These are phyloP conservation scores for Epinephelus coioides DNA, from an alignment of 2,797 vertebrate genomes.

Conservation along the genomic window DNA sequence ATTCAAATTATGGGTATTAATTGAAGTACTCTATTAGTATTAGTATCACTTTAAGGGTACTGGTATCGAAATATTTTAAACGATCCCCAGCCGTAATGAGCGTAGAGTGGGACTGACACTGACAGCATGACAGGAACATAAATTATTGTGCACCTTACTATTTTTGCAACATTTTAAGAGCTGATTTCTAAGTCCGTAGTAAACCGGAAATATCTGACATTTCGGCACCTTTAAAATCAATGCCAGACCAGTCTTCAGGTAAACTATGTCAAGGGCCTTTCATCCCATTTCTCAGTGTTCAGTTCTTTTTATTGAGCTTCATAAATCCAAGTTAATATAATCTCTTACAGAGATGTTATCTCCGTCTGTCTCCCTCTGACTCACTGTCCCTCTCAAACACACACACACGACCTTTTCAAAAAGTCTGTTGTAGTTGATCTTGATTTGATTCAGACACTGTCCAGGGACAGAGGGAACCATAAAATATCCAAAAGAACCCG, in stretches of 20 bases:
- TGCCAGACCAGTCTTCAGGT: constrained; percentile 5
- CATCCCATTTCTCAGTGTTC: constrained; percentile 1
- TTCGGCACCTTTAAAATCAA: constrained; percentile 24
- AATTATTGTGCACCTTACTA: not conserved
- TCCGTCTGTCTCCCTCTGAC: not conserved
- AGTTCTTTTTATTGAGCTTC: constrained; percentile 20
- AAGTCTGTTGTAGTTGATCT: constrained; percentile 15
- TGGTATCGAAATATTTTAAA: too few relatives aligned
- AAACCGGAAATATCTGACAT: constrained; percentile 16
- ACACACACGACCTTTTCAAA: constrained; percentile 23
- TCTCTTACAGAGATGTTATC: constrained; percentile 14
- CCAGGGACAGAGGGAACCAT: constrained; percentile 4
- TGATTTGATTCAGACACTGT: constrained; percentile 27
- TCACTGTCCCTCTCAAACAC: not conserved
- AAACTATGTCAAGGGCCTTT: constrained; percentile 13
- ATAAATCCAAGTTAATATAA: constrained; percentile 35
- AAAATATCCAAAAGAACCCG: not conserved
- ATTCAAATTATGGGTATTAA: too few relatives aligned
- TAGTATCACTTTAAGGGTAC: too few relatives aligned
- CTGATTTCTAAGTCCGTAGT: not conserved
- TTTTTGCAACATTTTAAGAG: constrained; percentile 15
- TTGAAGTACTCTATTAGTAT: too few relatives aligned
- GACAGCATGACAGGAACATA: not conserved
- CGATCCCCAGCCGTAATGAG: not conserved
- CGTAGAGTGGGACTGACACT: not conserved